Evolutionary conservation across 2,113 vertebrate species (phyloP), one percentile per base, ranked within the genome.

Genomic region (Etheostoma spectabile): DNA sequence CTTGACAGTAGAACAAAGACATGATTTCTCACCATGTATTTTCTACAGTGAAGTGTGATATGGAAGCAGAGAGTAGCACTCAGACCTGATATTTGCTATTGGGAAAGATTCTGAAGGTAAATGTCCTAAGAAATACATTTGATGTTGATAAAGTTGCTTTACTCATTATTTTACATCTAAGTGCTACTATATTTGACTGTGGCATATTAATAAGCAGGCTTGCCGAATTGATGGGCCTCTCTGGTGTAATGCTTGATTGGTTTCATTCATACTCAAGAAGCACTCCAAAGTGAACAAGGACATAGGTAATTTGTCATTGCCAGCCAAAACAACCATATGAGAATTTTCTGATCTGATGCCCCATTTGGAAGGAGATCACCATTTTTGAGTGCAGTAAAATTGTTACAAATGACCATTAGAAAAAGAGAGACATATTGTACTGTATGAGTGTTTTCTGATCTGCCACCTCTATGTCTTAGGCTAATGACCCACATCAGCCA

Each of bases 31-130:
- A 27, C 60, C 14, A 18, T 45, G 46, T 51, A 35, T 52, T 51
- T 22, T 74, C 10, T 30, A 27, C 52, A 22, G 35, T 24, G 15
- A 38, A 10, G 45, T 51, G 22, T 60, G n/a, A 33, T 30, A 18
- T 56, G 53, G 24, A 49, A 27, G 22, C 57, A 51, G 14, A 15
- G 33, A 24, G 30, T 8, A 30, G 56, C 46, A 66, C 22, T 19
- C 21, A 42, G 24, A 57, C 68, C 35, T 72, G 68, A 15, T 48
- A 60, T 59, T 72, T 59, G 38, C 22, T 46, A 8, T 59, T 33
- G 15, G 22, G 35, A 30, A 30, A 15, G 13, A 24, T 55, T 12
- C n/a, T 13, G 22, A 56, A 56, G 53, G 63, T 48, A 27, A 59
- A 8, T 24, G 22, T 13, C 38, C 30, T 22, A n/a, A 46, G n/a